A percentile compares a stretch with the other conserved stretches of the same genome.
phyloP scores from a whole-genome alignment of 2,888 invertebrate genomes.

The Chirona hameri region DNA sequence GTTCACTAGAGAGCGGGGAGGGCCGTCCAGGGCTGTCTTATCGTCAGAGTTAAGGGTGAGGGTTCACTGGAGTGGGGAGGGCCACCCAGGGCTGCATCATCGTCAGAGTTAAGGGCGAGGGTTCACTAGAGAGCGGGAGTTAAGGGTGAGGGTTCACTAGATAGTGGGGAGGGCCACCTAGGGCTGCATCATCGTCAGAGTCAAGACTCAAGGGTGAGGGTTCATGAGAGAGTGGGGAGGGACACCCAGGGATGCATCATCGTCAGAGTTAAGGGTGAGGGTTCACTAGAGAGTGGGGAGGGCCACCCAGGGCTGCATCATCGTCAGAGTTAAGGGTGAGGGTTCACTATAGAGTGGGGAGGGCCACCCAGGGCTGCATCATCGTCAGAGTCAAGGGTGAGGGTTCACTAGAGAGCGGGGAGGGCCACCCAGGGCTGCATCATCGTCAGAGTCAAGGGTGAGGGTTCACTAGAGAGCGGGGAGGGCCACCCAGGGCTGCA shows the following conservation, averaged over 20 bases:
- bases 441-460: constrained; percentile 90
- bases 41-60: too few species aligned
- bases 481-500: too few species aligned
- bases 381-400: constrained; percentile 96
- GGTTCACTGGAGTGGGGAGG: too few species aligned
- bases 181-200: constrained; percentile 88
- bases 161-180: too few species aligned
- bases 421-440: constrained; percentile 65
- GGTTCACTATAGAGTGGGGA: too few species aligned
- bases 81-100: constrained; percentile 90
- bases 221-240: too few species aligned
- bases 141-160: too few species aligned
- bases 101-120: constrained; percentile 92
- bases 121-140: constrained; percentile 43
- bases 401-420: constrained; percentile 40
- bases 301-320: constrained; percentile 68
- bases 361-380: constrained; percentile 86
- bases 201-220: too few species aligned
- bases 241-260: constrained; percentile 90
- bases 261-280: constrained; percentile 92
- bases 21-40: constrained; percentile 68
- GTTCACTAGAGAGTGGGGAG: too few species aligned
- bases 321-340: too few species aligned
- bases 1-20: too few species aligned
- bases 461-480: too few species aligned